Conservation (phyloP, 2,113 vertebrate species). For the Ctenomys sociabilis region DNA sequence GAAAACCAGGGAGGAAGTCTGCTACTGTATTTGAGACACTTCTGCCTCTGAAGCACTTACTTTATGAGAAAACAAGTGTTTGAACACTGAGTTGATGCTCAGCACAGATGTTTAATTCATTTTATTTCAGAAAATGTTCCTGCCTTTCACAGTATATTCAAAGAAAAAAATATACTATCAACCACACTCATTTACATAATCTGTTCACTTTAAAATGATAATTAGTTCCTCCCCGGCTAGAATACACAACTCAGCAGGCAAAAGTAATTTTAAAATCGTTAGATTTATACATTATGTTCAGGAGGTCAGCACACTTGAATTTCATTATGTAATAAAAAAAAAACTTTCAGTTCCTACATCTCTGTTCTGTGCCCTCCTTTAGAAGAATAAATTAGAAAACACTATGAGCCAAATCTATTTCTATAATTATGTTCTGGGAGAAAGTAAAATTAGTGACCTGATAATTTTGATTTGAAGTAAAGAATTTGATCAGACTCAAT, state of each 20-base stretch:
- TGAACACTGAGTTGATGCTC: conserved; percentile 26
- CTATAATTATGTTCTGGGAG: conserved; percentile 50
- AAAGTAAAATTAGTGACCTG: conserved; percentile 61
- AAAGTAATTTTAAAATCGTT: conserved; percentile 81
- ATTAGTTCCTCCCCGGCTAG: conserved; percentile 70
- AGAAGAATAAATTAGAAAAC: conserved; percentile 67
- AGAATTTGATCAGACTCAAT: neutral
- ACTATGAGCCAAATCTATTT: conserved; percentile 42
- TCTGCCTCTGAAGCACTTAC: conserved; percentile 38
- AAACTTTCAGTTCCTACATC: conserved; percentile 52
- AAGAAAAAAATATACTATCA: conserved; percentile 60
- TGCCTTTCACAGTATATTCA: neutral
- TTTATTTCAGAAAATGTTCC: conserved; percentile 58
- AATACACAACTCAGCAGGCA: conserved; percentile 77
- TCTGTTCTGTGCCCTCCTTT: conserved; percentile 60
- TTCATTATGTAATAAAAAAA: conserved; percentile 65
- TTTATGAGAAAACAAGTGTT: conserved; percentile 55
- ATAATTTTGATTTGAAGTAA: conserved; percentile 49
- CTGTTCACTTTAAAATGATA: conserved; percentile 75
- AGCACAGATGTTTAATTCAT: conserved; percentile 57
- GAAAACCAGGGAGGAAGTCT: neutral
- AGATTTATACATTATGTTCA: conserved; percentile 71
- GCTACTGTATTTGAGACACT: neutral
- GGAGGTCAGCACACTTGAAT: conserved; percentile 71
- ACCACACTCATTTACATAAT: conserved; percentile 72